phyloP scores from a whole-genome alignment of 2,113 vertebrate species.

The Hiodon alosoides region DNA sequence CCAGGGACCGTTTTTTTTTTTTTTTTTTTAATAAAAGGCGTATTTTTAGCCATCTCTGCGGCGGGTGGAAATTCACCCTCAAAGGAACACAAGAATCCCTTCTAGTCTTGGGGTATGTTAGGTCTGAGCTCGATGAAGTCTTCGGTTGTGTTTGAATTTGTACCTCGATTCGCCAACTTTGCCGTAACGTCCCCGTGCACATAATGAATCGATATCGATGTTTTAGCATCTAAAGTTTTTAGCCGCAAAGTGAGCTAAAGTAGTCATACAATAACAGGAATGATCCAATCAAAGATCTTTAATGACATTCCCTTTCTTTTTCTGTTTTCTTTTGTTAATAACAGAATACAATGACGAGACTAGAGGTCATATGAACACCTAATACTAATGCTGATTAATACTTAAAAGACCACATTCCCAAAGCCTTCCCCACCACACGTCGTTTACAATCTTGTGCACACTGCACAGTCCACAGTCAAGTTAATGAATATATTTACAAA shows the following conservation, averaged over 20 bases:
- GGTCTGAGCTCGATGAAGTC: too few species aligned
- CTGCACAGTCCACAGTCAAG: background rate
- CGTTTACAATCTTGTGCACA: background rate
- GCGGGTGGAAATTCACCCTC: too few species aligned
- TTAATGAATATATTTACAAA: background rate
- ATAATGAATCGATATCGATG: background rate
- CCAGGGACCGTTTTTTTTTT: too few species aligned
- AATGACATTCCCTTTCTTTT: constrained; percentile 60
- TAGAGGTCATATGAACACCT: constrained; percentile 64
- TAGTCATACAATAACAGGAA: constrained; percentile 30
- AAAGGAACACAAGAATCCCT: too few species aligned
- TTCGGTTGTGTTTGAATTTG: too few species aligned
- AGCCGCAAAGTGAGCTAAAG: constrained; percentile 24
- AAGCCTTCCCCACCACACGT: constrained; percentile 24
- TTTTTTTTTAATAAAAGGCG: too few species aligned
- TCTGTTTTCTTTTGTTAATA: constrained; percentile 52
- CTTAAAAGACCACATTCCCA: constrained; percentile 50
- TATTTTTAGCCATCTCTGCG: too few species aligned
- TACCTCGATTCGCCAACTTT: too few species aligned
- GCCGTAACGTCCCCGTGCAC: background rate
- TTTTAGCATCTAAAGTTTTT: background rate
- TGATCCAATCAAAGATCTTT: constrained; percentile 64
- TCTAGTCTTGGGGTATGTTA: too few species aligned
- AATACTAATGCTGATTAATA: constrained; percentile 61
- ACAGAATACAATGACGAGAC: constrained; percentile 64